phyloP scores from a whole-genome alignment of 2,113 vertebrate species.

The Notiomystis cincta region DNA sequence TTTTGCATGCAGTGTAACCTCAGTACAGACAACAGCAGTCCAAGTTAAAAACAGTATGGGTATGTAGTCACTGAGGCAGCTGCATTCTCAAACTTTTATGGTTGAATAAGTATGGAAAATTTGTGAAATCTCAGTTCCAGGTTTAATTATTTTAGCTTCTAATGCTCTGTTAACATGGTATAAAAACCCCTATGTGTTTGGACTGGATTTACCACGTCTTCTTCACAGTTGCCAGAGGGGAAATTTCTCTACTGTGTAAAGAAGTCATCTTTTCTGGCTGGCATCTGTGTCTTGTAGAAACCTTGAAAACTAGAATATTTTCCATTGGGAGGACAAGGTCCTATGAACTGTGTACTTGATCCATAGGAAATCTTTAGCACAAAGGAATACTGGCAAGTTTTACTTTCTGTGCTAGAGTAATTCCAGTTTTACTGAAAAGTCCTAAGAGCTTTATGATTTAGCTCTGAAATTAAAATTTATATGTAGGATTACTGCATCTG shows the following conservation, averaged over 20 bases:
- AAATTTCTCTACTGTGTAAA: background rate
- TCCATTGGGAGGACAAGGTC: background rate
- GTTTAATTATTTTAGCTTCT: constrained; percentile 20
- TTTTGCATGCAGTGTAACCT: background rate
- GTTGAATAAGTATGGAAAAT: background rate
- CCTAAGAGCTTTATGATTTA: background rate
- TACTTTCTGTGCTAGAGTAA: background rate
- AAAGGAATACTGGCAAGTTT: background rate
- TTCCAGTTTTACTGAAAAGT: background rate
- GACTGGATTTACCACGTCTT: background rate
- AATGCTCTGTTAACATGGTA: background rate
- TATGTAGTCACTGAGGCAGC: background rate
- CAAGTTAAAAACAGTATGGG: background rate
- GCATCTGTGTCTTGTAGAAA: background rate
- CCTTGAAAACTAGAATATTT: background rate
- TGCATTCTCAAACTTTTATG: background rate
- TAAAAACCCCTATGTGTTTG: background rate
- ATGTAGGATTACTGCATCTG: background rate
- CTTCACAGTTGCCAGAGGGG: background rate
- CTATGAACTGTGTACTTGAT: background rate
- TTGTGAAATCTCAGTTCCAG: background rate
- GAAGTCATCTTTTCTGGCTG: background rate
- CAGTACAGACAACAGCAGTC: background rate
- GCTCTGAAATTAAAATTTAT: background rate
- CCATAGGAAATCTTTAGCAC: background rate